Evolutionary conservation across 2,113 vertebrate species (phyloP), one percentile per base, ranked within the genome.

Genomic region (Hiodon alosoides): DNA sequence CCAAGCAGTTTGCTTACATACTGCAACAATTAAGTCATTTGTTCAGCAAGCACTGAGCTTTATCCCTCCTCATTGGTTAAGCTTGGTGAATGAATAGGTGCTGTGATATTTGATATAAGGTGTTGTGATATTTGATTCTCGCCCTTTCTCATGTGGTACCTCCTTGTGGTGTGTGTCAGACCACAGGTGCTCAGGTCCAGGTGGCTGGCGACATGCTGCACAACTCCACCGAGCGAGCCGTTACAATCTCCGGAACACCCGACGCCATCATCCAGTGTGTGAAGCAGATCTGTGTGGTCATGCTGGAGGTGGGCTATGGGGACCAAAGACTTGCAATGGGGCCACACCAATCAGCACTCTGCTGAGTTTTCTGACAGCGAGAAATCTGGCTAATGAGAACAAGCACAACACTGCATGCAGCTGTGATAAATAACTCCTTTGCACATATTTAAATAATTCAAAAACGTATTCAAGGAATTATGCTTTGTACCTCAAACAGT

Each of bases 181-280:
- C 90, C 78, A 94, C 95, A 0, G 96, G 96, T 64, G 95, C 96
- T 7, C 95, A 97, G 86, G 95, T 98, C 69, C 96, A 98, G 86
- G 96, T 98, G 84, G 95, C 95, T 0, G 95, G 95, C n/a, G 95
- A 98, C 89, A 88, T 97, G 86, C 94, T 97, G 68, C 96, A 95
- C 73, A 97, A 97, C 85, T 97, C 95, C 61, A 97, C 96, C 0
- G 95, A 97, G 85, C 90, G 96, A 73, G 96, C 94, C 4, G 96
- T 98, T 83, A 97, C 95, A 0, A 93, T 98, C 86, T 97, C 95
- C 0, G 96, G 96, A 50, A 94, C 92, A 77, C 95, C 94, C 3
- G 95, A 97, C 76, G 94, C 96, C 74, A 97, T 97, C 88, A 95
- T 98, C 87, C 94, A 96, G 81, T 98, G 96, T 3, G 95, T 98